phyloP scores from a whole-genome alignment of 2,888 invertebrate species.

The Pheosia tremula region DNA sequence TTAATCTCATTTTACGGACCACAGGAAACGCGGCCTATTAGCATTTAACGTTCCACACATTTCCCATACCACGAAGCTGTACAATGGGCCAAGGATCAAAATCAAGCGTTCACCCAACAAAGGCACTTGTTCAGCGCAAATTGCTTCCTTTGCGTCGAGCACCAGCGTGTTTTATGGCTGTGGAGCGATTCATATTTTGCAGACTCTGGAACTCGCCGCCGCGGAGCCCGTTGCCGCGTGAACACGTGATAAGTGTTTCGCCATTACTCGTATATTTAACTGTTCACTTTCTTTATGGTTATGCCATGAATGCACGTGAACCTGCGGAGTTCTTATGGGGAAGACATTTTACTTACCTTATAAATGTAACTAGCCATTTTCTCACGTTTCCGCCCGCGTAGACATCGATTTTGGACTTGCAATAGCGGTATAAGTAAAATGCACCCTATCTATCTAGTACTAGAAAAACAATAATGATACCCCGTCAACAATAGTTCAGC shows the following conservation, averaged over 20 bases:
- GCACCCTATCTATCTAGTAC: too few relatives aligned
- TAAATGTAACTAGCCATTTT: too few relatives aligned
- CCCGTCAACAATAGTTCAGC: too few relatives aligned
- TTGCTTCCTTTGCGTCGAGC: slow-evolving; percentile 53
- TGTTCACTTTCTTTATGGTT: slow-evolving; percentile 14
- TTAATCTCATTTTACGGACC: background rate
- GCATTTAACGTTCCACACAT: slow-evolving; percentile 24
- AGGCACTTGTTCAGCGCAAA: slow-evolving; percentile 51
- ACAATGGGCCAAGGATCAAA: slow-evolving; percentile 48
- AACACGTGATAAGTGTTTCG: slow-evolving; percentile 49
- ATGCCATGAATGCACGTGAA: background rate
- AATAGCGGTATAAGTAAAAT: too few relatives aligned
- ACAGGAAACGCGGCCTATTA: slow-evolving; percentile 29
- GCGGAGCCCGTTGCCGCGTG: slow-evolving; percentile 35
- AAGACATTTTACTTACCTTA: too few relatives aligned
- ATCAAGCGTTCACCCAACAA: slow-evolving; percentile 54
- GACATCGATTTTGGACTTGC: too few relatives aligned
- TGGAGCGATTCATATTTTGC: slow-evolving; percentile 56
- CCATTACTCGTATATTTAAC: slow-evolving; percentile 33
- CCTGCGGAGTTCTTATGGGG: background rate
- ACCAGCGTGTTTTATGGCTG: slow-evolving; percentile 52
- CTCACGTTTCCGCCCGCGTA: too few relatives aligned
- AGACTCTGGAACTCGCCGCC: slow-evolving; percentile 42
- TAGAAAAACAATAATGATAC: too few relatives aligned
- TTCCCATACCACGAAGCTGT: slow-evolving; percentile 20